phyloP scores from a whole-genome alignment of 2,113 vertebrate species.

The Hemiprocne comata region DNA sequence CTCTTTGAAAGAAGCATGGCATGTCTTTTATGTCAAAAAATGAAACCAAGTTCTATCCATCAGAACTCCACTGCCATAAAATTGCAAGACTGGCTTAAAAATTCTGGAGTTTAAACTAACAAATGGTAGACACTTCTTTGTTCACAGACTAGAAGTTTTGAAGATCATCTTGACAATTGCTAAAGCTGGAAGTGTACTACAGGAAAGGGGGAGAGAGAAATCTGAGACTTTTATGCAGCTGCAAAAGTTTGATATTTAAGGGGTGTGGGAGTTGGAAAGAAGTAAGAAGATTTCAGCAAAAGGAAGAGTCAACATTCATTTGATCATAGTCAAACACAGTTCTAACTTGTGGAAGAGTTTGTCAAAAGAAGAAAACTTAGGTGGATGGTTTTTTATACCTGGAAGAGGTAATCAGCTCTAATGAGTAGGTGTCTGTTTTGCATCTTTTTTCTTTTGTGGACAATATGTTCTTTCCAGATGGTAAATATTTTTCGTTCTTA shows the following conservation, averaged over 20 bases:
- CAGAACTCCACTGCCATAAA: not conserved
- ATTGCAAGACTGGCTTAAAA: not conserved
- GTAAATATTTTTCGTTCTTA: conserved; percentile 52
- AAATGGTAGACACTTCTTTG: not conserved
- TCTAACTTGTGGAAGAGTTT: not conserved
- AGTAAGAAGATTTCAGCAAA: not conserved
- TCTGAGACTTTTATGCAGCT: not conserved
- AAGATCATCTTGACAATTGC: not conserved
- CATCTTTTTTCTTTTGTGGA: not conserved
- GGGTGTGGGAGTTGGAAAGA: not conserved
- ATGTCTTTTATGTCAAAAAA: not conserved
- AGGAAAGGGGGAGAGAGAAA: not conserved
- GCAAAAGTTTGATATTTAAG: not conserved
- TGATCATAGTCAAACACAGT: not conserved
- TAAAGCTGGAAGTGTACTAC: not conserved
- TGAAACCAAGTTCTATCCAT: not conserved
- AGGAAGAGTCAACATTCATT: not conserved
- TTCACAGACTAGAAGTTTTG: not conserved
- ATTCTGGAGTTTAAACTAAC: not conserved
- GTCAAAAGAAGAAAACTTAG: not conserved
- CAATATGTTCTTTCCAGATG: not conserved
- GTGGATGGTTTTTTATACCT: not conserved
- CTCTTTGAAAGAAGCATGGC: not conserved
- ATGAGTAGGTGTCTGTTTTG: not conserved
- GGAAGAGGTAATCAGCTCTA: not conserved